These are phyloP conservation scores for Diaperis boleti DNA, from an alignment of 2,888 invertebrate genomes.

Conservation along the genomic window DNA sequence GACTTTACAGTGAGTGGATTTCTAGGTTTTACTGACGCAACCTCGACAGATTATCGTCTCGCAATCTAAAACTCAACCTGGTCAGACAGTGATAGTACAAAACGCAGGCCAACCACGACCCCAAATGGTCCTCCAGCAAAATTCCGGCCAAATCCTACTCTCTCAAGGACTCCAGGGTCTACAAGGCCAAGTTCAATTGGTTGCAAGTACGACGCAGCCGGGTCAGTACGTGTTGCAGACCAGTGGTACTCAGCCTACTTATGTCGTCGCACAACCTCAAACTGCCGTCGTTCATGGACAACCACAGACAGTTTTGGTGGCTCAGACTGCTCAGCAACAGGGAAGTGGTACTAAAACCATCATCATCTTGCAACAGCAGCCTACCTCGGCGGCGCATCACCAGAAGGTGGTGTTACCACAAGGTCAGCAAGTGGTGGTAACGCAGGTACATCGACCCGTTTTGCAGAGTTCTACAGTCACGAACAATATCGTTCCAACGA, in stretches of 20 bases:
- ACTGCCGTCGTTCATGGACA: constrained; percentile 73
- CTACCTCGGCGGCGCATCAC: constrained; percentile 65
- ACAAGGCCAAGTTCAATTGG: constrained; percentile 66
- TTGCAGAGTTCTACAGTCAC: constrained; percentile 67
- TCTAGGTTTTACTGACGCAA: constrained; percentile 61
- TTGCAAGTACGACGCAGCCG: constrained; percentile 62
- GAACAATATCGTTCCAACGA: constrained; percentile 64
- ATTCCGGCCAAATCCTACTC: constrained; percentile 61
- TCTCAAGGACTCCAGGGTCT: constrained; percentile 62
- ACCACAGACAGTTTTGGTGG: constrained; percentile 74
- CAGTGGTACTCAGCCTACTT: constrained; percentile 72
- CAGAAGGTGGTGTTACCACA: constrained; percentile 73
- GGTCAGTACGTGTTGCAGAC: constrained; percentile 69
- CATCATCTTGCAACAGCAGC: constrained; percentile 76
- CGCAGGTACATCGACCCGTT: constrained; percentile 71
- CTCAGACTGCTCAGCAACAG: constrained; percentile 76
- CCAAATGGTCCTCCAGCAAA: constrained; percentile 61
- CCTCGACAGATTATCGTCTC: constrained; percentile 70
- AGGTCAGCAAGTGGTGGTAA: constrained; percentile 75
- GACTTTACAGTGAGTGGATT: background rate
- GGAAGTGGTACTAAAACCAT: constrained; percentile 77
- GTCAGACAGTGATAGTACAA: constrained; percentile 64
- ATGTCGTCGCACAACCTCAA: constrained; percentile 76
- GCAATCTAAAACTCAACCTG: constrained; percentile 60
- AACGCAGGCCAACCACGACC: constrained; percentile 59